These are phyloP conservation scores for Cotesia vestalis DNA, from an alignment of 1,140 invertebrate genomes.

Conservation along the genomic window DNA sequence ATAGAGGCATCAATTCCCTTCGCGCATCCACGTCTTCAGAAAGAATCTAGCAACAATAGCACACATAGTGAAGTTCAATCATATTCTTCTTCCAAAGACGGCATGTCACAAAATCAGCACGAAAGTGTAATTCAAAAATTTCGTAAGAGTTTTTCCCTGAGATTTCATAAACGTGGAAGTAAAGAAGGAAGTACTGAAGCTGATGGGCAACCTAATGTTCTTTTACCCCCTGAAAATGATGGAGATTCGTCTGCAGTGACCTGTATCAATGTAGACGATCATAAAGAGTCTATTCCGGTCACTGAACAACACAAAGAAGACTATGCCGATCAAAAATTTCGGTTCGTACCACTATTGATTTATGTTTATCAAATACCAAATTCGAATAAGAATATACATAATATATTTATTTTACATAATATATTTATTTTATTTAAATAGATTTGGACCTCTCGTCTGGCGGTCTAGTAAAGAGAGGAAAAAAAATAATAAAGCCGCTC, in stretches of 20 bases:
- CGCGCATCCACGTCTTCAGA: constrained; percentile 52
- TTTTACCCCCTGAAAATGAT: constrained; percentile 51
- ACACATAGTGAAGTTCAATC: constrained; percentile 42
- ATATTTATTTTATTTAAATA: constrained; percentile 45
- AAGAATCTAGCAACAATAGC: constrained; percentile 45
- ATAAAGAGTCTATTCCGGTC: constrained; percentile 49
- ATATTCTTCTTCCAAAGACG: constrained; percentile 46
- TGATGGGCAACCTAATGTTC: constrained; percentile 49
- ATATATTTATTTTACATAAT: constrained; percentile 16
- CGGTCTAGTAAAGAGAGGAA: constrained; percentile 76
- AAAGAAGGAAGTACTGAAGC: constrained; percentile 62
- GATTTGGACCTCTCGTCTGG: constrained; percentile 77
- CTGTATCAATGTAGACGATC: constrained; percentile 56
- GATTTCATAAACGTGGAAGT: constrained; percentile 69
- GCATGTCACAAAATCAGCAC: constrained; percentile 50
- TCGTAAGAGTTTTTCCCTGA: constrained; percentile 74
- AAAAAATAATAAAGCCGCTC: constrained; percentile 73
- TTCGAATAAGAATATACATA: background rate
- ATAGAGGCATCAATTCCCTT: constrained; percentile 54
- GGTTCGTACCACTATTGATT: constrained; percentile 46
- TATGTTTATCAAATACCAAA: constrained; percentile 23
- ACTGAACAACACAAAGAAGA: constrained; percentile 60
- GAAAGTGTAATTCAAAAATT: constrained; percentile 75
- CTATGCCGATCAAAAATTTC: constrained; percentile 60
- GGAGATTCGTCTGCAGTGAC: constrained; percentile 49